phyloP scores from a whole-genome alignment of 1,140 invertebrate species.

The Thaumatotibia leucotreta region DNA sequence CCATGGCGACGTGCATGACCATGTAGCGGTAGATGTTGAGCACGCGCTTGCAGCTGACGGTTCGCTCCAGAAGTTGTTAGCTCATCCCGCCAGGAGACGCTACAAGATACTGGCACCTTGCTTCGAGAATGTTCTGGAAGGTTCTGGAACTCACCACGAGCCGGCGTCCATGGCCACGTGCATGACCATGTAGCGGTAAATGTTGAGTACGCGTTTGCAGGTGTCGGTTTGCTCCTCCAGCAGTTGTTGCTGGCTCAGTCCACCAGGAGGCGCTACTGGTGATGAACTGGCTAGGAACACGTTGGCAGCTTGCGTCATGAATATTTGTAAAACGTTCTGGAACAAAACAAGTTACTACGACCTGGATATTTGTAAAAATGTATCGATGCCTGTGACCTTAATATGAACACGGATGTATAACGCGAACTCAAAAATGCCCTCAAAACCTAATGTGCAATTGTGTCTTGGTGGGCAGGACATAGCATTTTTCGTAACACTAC shows the following conservation, averaged over 20 bases:
- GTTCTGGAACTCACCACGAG: conserved; percentile 92
- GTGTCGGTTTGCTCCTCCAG: conserved; percentile 96
- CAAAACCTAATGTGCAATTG: too few species aligned
- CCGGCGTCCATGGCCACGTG: conserved; percentile 93
- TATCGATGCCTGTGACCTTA: too few species aligned
- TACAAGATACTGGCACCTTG: neutral
- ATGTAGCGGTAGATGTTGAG: conserved; percentile 97
- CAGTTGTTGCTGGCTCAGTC: conserved; percentile 83
- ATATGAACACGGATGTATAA: too few species aligned
- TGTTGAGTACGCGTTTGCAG: conserved; percentile 97
- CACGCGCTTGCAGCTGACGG: too few species aligned
- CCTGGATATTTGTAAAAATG: too few species aligned
- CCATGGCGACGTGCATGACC: conserved; percentile 97
- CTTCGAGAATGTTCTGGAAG: too few species aligned
- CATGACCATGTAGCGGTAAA: conserved; percentile 98
- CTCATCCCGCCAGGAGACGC: too few species aligned
- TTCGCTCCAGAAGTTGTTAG: too few species aligned
- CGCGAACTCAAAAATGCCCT: too few species aligned
- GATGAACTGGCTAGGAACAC: conserved; percentile 90
- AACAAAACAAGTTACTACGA: neutral
- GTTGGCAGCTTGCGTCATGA: conserved; percentile 96
- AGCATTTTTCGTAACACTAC: too few species aligned
- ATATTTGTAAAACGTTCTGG: conserved; percentile 93
- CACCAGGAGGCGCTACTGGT: conserved; percentile 93
- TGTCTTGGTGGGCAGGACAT: too few species aligned